Conservation (phyloP, 2,888 invertebrate species). For the Philopedon plagiatum region DNA sequence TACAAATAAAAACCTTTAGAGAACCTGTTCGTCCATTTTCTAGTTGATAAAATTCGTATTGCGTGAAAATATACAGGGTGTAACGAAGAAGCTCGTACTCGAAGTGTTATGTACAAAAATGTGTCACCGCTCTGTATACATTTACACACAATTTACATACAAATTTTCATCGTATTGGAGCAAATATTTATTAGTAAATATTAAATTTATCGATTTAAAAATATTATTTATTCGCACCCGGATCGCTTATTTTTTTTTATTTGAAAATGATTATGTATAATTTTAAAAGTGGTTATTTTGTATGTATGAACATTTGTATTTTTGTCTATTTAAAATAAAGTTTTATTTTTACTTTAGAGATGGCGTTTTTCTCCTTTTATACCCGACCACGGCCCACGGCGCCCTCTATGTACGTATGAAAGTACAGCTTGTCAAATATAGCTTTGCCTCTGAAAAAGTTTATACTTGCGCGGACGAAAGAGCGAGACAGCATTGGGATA, state of each 20-base stretch:
- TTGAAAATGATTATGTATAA: constrained; percentile 36
- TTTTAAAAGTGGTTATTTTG: constrained; percentile 41
- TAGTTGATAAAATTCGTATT: constrained; percentile 16
- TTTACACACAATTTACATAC: too few species aligned
- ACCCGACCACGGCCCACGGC: neutral
- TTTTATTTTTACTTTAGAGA: constrained; percentile 36
- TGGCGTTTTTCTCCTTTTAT: neutral
- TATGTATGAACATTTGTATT: constrained; percentile 47
- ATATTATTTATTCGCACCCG: constrained; percentile 16
- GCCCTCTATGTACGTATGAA: too few species aligned
- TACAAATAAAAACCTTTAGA: constrained; percentile 18
- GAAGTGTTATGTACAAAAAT: too few species aligned
- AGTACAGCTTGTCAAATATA: too few species aligned
- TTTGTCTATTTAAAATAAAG: constrained; percentile 46
- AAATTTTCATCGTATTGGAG: too few species aligned
- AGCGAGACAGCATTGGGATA: too few species aligned
- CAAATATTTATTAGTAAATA: too few species aligned
- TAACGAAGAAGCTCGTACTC: neutral
- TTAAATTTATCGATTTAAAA: too few species aligned
- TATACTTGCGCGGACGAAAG: too few species aligned
- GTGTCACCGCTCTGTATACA: too few species aligned
- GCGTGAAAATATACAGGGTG: constrained; percentile 13
- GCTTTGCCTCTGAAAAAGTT: too few species aligned
- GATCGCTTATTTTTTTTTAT: constrained; percentile 27
- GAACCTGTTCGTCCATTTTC: constrained; percentile 45